Conservation (phyloP, 2,888 invertebrate species). For the Pristionchus japonicus region DNA sequence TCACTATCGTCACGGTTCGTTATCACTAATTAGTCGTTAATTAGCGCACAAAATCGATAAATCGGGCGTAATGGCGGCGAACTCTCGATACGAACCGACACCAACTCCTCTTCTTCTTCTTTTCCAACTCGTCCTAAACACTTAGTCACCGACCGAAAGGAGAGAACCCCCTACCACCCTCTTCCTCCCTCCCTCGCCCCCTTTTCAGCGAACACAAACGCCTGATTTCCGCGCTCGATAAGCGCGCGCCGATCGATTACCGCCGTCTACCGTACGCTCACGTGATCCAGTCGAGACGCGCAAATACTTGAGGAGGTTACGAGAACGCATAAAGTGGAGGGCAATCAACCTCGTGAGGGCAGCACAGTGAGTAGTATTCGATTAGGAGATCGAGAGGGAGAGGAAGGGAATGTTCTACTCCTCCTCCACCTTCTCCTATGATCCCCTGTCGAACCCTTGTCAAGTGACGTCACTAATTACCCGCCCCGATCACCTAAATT, state of each 20-base stretch:
- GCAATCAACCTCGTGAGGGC: constrained; percentile 11
- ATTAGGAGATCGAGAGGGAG: neutral
- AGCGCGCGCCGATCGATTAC: constrained; percentile 17
- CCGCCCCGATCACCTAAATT: too few species aligned
- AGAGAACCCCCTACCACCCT: neutral
- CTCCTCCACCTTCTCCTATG: neutral
- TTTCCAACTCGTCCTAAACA: constrained; percentile 34
- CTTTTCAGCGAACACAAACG: constrained; percentile 14
- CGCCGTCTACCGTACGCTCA: neutral
- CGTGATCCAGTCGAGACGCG: neutral
- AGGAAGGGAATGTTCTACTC: too few species aligned
- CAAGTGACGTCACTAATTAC: neutral
- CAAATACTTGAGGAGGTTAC: neutral
- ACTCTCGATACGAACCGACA: neutral
- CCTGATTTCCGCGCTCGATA: constrained; percentile 14
- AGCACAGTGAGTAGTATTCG: neutral
- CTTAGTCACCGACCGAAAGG: constrained; percentile 23
- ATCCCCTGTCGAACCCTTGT: neutral
- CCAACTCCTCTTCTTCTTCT: neutral
- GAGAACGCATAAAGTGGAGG: constrained; percentile 18
- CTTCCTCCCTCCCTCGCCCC: neutral
- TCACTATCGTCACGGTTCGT: too few species aligned
- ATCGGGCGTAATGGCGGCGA: too few species aligned
- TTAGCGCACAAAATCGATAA: too few species aligned
- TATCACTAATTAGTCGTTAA: too few species aligned